These are phyloP conservation scores for Acutogordius australiensis DNA, from an alignment of 2,888 invertebrate genomes.

Conservation along the genomic window DNA sequence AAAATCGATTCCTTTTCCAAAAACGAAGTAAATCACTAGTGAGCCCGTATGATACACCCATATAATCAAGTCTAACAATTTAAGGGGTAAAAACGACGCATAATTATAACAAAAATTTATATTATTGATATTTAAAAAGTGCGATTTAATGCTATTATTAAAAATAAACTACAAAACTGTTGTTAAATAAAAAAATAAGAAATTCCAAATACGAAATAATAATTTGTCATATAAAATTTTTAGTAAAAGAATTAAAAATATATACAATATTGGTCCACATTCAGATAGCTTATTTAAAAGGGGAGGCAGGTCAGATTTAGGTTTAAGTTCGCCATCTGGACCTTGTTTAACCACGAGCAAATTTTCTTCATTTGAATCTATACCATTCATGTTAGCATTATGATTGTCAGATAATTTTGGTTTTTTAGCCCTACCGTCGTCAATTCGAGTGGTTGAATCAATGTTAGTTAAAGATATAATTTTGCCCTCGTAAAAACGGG, in stretches of 20 bases:
- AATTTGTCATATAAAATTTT: not conserved
- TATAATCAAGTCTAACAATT: slow-evolving; percentile 57
- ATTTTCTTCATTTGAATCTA: not conserved
- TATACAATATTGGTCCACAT: not conserved
- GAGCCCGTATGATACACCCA: slow-evolving; percentile 73
- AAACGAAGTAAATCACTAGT: slow-evolving; percentile 43
- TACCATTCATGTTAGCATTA: too few relatives aligned
- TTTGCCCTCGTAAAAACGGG: slow-evolving; percentile 57
- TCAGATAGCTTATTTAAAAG: not conserved
- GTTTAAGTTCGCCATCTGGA: not conserved
- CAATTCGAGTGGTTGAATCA: slow-evolving; percentile 7
- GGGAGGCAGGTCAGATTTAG: not conserved
- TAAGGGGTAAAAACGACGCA: too few relatives aligned
- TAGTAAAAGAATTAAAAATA: not conserved
- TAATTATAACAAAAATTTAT: not conserved
- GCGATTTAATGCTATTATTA: too few relatives aligned
- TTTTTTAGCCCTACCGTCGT: not conserved
- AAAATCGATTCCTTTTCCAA: slow-evolving; percentile 51
- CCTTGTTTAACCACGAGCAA: not conserved
- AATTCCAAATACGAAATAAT: not conserved
- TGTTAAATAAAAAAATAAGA: too few relatives aligned
- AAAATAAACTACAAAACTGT: too few relatives aligned
- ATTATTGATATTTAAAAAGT: too few relatives aligned
- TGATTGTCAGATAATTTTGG: not conserved
- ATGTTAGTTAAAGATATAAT: slow-evolving; percentile 18